Base-by-base conservation (phyloP, 37 sponge, comb jelly and placozoan species). In the Amphimedon queenslandica region DNA sequence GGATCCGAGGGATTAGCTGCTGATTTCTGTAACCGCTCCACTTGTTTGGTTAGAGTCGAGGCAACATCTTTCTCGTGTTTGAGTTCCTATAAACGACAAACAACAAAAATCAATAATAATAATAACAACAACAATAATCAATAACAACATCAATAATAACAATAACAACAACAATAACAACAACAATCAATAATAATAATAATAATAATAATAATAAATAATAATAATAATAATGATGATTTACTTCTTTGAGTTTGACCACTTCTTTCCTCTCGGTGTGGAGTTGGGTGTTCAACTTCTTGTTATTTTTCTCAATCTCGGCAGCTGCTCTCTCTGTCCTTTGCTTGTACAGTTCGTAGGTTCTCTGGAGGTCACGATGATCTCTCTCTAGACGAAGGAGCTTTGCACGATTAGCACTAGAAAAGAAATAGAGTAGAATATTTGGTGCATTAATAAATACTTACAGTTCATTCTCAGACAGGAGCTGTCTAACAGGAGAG, bases 221-320 rank as follows among this genome's bases (percentile, higher is more conserved):
- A 0, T 34, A n/a, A n/a, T n/a, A n/a, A n/a, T 6, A 55, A 3
- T 31, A 28, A 18, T 21, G 10, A 28, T 3, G 30, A 58, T 35
- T 35, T 0, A 92, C 93, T 86, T 93, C 93, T 69, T 82, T 93
- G 28, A 88, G 67, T 67, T 78, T 84, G 33, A 82, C 77, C 28
- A 83, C 66, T 40, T 82, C 89, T 58, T 84, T 85, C 58, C 84
- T 84, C 71, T 87, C 85, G 51, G 69, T 74, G 55, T 84, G 79
- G 1, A 82, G 60, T 72, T 88, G 85, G 3, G 81, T 71, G 18
- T 82, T 79, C 27, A 88, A 69, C 36, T 82, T 93, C 43, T 70
- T 72, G 72, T 75, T 93, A 30, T 58, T 78, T 42, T 64, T 80
- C 71, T 84, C 83, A 63, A 85, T 76, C 57, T 88, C 93, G 23